Base-by-base conservation (phyloP, 2,113 vertebrate genomes). In the Tringa solitaria region DNA sequence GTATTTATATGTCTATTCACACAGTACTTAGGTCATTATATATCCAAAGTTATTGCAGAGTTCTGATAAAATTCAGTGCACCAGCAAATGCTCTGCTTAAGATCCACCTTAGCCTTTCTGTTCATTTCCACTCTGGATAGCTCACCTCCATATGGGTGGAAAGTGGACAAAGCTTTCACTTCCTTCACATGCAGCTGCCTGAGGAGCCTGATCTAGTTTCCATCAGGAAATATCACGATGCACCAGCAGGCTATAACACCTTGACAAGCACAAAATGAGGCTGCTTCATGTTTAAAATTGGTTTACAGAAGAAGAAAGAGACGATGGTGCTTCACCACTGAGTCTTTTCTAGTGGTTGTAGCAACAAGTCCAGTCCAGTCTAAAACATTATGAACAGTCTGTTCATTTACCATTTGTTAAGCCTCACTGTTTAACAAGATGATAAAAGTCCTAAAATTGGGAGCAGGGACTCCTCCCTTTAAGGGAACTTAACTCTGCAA, bases 291-390 rank as follows among this genome's bases (percentile, higher is more conserved):
- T 26, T 76, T 67, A 43, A 90, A 84, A 72, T 1, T 35, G 23
- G 23, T 11, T 19, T 41, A n/a, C 10, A 28, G 9, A 45, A 46
- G 51, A 67, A 72, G 35, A 27, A 90, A 43, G 43, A 70, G 12
- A 4, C n/a, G 20, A 14, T 43, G 0, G 1, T 48, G 11, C 19
- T 76, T 84, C 41, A 67, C 28, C 0, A 1, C 17, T 43, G 26
- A 33, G 14, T 16, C 70, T 76, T 82, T 72, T 46, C 37, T 30
- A 75, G n/a, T n/a, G 4, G 11, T 65, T 15, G 1, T 33, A 51
- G 19, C 24, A 54, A 41, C 8, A 1, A 2, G 32, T 33, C n/a
- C 26, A 2, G 28, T 30, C 32, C 33, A 51, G 16, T 46, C 61
- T 27, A 45, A 12, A 22, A 37, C 21, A 30, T 21, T 32, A 8